Evolutionary conservation across 92 coral and sea anemone genomes (phyloP).

Genomic region (Pocillopora meandrina): DNA sequence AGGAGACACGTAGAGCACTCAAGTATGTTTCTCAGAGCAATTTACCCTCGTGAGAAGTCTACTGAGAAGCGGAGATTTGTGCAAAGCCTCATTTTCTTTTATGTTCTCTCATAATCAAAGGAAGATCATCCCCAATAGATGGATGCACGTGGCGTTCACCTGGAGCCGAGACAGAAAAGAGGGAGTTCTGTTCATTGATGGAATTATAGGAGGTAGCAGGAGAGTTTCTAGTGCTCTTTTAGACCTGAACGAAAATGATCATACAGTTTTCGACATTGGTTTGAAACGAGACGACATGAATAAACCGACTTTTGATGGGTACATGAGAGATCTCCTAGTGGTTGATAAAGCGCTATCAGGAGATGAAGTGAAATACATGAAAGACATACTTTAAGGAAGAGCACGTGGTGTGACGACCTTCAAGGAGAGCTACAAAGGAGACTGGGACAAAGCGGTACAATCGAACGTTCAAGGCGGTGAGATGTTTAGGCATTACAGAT

Average conservation of each 20-base stretch:
- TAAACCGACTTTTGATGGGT: constrained; percentile 6
- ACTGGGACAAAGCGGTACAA: too few relatives aligned
- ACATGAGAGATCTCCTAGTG: constrained; percentile 26
- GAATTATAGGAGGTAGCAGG: not conserved
- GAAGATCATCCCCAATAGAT: not conserved
- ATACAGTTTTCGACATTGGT: constrained; percentile 34
- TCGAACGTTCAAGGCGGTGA: too few relatives aligned
- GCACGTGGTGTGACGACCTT: too few relatives aligned
- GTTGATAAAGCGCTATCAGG: constrained; percentile 9
- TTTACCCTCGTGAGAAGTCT: too few relatives aligned
- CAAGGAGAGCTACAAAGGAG: too few relatives aligned
- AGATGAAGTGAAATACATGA: not conserved
- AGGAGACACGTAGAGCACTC: too few relatives aligned
- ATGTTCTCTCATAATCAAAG: not conserved
- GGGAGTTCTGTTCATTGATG: constrained; percentile 7
- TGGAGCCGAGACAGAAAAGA: constrained; percentile 22
- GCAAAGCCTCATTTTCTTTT: too few relatives aligned
- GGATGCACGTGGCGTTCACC: constrained; percentile 27
- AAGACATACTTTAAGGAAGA: too few relatives aligned
- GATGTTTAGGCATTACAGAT: too few relatives aligned
- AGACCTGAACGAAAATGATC: constrained; percentile 13
- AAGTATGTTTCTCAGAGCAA: too few relatives aligned
- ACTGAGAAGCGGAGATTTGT: too few relatives aligned
- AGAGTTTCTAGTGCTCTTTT: not conserved
- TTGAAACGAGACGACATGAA: constrained; percentile 5